These are phyloP conservation scores for Chitala chitala DNA, from an alignment of 2,113 vertebrate genomes.

Conservation along the genomic window DNA sequence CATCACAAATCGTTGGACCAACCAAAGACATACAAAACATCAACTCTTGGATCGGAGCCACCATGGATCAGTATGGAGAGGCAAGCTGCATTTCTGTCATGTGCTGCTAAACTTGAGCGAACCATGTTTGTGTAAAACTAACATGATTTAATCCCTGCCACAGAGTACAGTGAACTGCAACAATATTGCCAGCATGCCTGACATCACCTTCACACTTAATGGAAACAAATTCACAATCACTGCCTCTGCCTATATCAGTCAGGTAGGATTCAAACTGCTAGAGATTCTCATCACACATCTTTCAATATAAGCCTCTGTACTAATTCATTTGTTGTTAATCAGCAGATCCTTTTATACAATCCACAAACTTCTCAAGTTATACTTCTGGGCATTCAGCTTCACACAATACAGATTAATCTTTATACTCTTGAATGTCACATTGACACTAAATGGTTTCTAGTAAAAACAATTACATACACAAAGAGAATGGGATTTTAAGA, in stretches of 20 bases:
- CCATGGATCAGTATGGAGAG: neutral
- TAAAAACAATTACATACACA: too few species aligned
- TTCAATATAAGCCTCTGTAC: too few species aligned
- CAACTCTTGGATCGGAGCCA: constrained; percentile 49
- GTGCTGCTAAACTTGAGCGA: neutral
- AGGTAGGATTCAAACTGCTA: constrained; percentile 35
- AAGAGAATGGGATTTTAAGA: neutral
- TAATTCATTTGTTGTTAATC: too few species aligned
- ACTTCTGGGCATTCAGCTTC: too few species aligned
- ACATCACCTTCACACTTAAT: constrained; percentile 44
- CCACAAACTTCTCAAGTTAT: too few species aligned
- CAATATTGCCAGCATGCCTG: constrained; percentile 39
- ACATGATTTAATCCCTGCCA: neutral
- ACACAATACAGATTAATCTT: too few species aligned
- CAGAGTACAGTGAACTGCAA: constrained; percentile 46
- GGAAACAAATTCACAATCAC: constrained; percentile 44
- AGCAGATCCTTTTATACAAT: too few species aligned
- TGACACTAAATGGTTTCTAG: neutral
- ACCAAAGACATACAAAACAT: constrained; percentile 45
- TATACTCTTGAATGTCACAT: too few species aligned
- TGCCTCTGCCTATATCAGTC: constrained; percentile 37
- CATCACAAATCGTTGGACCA: constrained; percentile 60
- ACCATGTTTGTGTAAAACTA: neutral
- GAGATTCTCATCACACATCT: neutral
- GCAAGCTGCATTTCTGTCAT: neutral